These are phyloP conservation scores for Protodeltote pygarga DNA, from an alignment of 2,888 invertebrate genomes.

Conservation along the genomic window DNA sequence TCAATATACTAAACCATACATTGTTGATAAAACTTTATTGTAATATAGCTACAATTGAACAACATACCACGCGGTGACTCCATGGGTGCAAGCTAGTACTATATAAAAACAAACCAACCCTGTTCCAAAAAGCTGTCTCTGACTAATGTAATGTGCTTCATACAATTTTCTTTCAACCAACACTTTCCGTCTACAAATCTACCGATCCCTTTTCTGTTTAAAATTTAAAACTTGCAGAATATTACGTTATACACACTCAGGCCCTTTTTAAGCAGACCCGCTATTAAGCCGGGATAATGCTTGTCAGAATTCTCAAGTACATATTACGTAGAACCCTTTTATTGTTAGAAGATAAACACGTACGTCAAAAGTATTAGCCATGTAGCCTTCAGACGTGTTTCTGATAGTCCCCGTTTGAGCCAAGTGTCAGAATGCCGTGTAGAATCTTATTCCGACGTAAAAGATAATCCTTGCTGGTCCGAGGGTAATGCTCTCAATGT, in stretches of 20 bases:
- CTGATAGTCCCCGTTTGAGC: constrained; percentile 7
- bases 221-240: constrained; percentile 37
- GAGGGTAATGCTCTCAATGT: not conserved
- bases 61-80: too few species aligned
- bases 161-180: too few species aligned
- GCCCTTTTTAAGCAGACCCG: constrained; percentile 20
- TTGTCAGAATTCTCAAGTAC: constrained; percentile 28
- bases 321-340: constrained; percentile 18
- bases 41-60: too few species aligned
- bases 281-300: constrained; percentile 41
- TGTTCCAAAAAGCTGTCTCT: too few species aligned
- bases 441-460: constrained; percentile 13
- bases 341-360: constrained; percentile 24
- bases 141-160: too few species aligned
- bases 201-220: constrained; percentile 12
- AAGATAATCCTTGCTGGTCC: constrained; percentile 19
- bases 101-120: too few species aligned
- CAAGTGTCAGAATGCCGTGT: constrained; percentile 11
- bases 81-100: too few species aligned
- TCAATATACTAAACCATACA: too few species aligned
- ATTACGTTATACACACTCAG: constrained; percentile 25
- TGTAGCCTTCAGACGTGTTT: constrained; percentile 11
- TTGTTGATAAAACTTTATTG: too few species aligned
- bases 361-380: constrained; percentile 28
- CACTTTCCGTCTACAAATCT: not conserved